Evolutionary conservation across 2,113 vertebrate species (phyloP).

Genomic region (rat (Rattus norvegicus)): GRCr8 NC_086027.1:24924501-24925000

Average conservation of each 20-base stretch:
- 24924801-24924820: neutral
- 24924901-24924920: rapidly evolving
- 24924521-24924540: neutral
- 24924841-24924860: neutral
- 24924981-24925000: neutral
- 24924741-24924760: neutral
- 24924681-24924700: neutral
- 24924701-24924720: neutral
- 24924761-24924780: neutral
- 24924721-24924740: neutral
- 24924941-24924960: neutral
- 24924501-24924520: neutral
- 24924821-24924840: neutral
- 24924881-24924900: neutral
- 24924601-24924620: neutral
- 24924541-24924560: neutral
- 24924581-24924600: neutral
- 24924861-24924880: neutral
- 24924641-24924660: neutral
- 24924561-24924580: neutral
- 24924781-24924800: neutral
- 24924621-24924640: neutral
- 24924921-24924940: neutral
- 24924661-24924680: neutral
- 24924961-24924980: neutral